Percentiles rank a stretch among this genome's conserved stretches.
Conservation (phyloP, 2,888 invertebrate species). For the Synanthedon andrenaeformis region DNA sequence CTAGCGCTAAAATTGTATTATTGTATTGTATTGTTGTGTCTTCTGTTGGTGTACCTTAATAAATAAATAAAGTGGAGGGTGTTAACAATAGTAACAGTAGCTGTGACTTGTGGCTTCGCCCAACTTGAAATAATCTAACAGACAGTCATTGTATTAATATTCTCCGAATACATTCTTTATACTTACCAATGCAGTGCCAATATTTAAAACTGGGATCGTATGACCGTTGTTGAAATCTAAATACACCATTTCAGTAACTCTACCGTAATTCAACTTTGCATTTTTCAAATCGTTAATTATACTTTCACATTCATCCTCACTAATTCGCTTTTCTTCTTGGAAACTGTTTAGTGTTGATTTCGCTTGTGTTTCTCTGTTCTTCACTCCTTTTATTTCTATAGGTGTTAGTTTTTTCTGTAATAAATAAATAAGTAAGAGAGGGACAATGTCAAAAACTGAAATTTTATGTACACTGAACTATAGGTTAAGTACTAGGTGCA, state of each 20-base stretch:
- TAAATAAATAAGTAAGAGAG: neutral
- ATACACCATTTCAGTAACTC: constrained; percentile 16
- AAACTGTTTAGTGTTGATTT: neutral
- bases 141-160: neutral
- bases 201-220: constrained; percentile 33
- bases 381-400: constrained; percentile 5
- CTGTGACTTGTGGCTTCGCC: too few species aligned
- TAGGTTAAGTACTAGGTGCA: too few species aligned
- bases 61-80: too few species aligned
- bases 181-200: constrained; percentile 52
- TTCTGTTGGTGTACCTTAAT: too few species aligned
- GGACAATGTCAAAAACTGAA: too few species aligned
- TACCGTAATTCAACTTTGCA: constrained; percentile 26
- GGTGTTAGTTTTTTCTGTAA: constrained; percentile 26
- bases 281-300: constrained; percentile 25
- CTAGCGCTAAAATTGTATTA: too few species aligned
- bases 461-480: too few species aligned
- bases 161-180: neutral
- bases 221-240: constrained; percentile 26
- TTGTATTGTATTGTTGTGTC: too few species aligned
- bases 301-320: constrained; percentile 18
- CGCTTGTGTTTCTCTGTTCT: neutral
- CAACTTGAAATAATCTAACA: too few species aligned
- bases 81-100: too few species aligned
- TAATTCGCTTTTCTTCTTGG: neutral